Base-by-base conservation (phyloP, 2,113 vertebrate species). In the Physeter macrocephalus region DNA sequence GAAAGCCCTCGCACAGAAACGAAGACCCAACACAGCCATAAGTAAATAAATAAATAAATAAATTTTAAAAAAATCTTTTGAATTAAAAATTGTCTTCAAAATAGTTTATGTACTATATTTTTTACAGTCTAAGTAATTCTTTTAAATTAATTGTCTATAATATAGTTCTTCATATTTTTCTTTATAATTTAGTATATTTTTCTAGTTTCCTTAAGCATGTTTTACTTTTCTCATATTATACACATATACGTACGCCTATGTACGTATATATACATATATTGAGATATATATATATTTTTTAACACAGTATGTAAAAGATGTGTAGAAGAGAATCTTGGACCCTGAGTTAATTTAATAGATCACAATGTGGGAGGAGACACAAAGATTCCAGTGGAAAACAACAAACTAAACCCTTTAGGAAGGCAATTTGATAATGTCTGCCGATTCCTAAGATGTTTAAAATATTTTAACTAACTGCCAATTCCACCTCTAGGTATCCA, bases 11-110 rank as follows among this genome's bases (percentile, higher is more conserved):
- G n/a, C n/a, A n/a, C n/a, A n/a, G n/a, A n/a, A n/a, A n/a, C n/a
- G n/a, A n/a, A n/a, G n/a, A n/a, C n/a, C n/a, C n/a, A n/a, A n/a
- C n/a, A n/a, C n/a, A n/a, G n/a, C n/a, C n/a, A n/a, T n/a, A n/a
- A n/a, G n/a, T n/a, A n/a, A n/a, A n/a, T n/a, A n/a, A n/a, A n/a
- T n/a, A n/a, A n/a, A n/a, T n/a, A n/a, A n/a, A n/a, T n/a, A n/a
- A n/a, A n/a, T n/a, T n/a, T n/a, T n/a, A n/a, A 90, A 95, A 94
- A 81, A 94, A 64, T 11, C 41, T 90, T 96, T 27, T 96, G 66
- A 93, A 88, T 93, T 78, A 74, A 87, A 95, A 96, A 91, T 94
- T 81, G 71, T 81, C 41, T 84, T 93, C 34, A 91, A 90, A 77
- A 61, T 94, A 90, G 57, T 96, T 97, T 88, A 93, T 54, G 11